A percentile compares a stretch with the other conserved stretches of the same genome.
Conservation (phyloP, 2,797 vertebrate species). For the Amniataba percoides region DNA sequence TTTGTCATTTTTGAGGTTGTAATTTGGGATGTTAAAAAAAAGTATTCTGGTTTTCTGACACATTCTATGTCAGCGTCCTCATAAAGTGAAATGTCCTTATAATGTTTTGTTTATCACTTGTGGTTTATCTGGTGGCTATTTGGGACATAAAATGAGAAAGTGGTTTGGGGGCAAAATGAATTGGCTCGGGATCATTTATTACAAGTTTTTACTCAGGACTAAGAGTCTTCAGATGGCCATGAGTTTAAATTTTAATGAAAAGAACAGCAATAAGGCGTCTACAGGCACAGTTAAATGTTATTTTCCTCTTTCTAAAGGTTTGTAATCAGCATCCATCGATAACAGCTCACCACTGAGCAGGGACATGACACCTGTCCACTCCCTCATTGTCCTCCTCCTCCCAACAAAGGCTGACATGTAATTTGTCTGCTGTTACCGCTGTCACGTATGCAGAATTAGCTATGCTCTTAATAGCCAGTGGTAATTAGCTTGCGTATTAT, state of each 20-base stretch:
- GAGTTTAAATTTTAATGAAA: conserved; percentile 14
- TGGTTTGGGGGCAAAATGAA: background rate
- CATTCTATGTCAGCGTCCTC: background rate
- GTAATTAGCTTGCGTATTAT: conserved; percentile 39
- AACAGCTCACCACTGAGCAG: conserved; percentile 34
- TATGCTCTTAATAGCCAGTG: conserved; percentile 27
- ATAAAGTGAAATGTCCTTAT: background rate
- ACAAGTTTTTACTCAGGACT: background rate
- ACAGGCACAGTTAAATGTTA: conserved; percentile 27
- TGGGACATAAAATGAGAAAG: background rate
- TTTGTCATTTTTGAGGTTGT: conserved; percentile 7
- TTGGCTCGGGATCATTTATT: background rate
- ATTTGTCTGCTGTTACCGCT: conserved; percentile 4
- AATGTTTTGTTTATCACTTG: background rate
- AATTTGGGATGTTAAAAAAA: background rate
- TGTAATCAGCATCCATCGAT: conserved; percentile 29
- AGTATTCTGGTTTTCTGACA: background rate
- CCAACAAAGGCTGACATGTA: conserved; percentile 16
- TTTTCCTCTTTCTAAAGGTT: conserved; percentile 18
- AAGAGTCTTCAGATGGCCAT: background rate
- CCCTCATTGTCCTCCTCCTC: conserved; percentile 13
- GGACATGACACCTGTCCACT: conserved; percentile 23
- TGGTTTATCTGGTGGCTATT: background rate
- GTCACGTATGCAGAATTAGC: conserved; percentile 32
- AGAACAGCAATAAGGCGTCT: background rate